These are phyloP conservation scores for Phyllostomus hastatus DNA, from an alignment of 2,113 vertebrate species.

Conservation along the genomic window DNA sequence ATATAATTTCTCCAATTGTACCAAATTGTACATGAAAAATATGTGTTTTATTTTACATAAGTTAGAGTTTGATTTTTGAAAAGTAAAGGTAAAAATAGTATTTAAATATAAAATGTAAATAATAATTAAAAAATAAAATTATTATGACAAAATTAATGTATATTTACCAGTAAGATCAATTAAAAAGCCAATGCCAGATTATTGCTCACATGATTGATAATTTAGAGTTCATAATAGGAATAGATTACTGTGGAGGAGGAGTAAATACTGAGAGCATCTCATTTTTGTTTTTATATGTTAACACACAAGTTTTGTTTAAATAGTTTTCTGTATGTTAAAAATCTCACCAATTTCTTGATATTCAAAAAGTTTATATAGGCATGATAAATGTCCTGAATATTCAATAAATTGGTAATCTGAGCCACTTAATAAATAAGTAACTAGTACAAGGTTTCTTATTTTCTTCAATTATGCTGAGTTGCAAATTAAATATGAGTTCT, in stretches of 20 bases:
- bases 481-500: neutral
- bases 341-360: neutral
- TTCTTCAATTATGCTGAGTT: neutral
- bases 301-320: slow-evolving; percentile 27
- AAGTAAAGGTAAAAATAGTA: slow-evolving; percentile 5
- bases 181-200: neutral
- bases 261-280: neutral
- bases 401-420: neutral
- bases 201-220: neutral
- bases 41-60: neutral
- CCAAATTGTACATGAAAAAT: neutral
- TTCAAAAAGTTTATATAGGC: neutral
- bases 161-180: neutral
- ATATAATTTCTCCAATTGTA: neutral
- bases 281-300: slow-evolving; percentile 29
- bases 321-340: neutral
- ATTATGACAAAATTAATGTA: neutral
- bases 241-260: neutral
- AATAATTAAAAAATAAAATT: slow-evolving; percentile 14
- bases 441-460: neutral
- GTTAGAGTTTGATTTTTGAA: neutral
- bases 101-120: slow-evolving; percentile 6
- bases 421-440: slow-evolving; percentile 13
- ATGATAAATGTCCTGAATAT: neutral
- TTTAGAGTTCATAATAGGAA: neutral